Base-by-base conservation (phyloP, 2,797 vertebrate species). In the Pseudocheirus occidentalis region DNA sequence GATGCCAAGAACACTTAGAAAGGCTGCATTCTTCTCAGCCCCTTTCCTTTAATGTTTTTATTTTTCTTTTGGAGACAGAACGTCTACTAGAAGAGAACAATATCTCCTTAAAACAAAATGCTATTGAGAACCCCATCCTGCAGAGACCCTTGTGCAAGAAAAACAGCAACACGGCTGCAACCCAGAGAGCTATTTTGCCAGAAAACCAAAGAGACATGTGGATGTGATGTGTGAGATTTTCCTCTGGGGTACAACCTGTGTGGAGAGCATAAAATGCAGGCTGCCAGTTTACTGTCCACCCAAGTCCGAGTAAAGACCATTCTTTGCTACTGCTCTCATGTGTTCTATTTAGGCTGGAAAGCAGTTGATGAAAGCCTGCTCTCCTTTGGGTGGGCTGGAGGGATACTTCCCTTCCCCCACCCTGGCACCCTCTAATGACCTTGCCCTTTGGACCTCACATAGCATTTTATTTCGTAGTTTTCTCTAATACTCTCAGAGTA, bases 11-110 rank as follows among this genome's bases (percentile, higher is more conserved):
- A 52, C 55, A 62, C 89, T 92, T 73, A 66, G 52, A 94, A 93
- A 52, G 90, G 81, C 66, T 53, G 62, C 28, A 46, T 92, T 97
- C 95, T 91, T 92, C 90, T 90, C 50, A 1, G 50, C 6, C 53
- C 89, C 92, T 91, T 94, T 91, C 53, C 4, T 97, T 93, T 95
- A 5, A 55, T 96, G 95, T 93, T 95, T 92, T 96, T 97, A 94
- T 81, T 94, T 93, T 96, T 92, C 10, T 96, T 97, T 96, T 95
- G 96, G 93, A 97, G 95, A 93, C 58, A 91, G 52, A 50, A 95
- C 95, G 97, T 93, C 66, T 90, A 91, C 59, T 59, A 81, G 55
- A 90, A 97, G 93, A 95, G 97, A 96, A 96, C 96, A 96, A 96
- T 92, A 95, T 46, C 90, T 92, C 59, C 90, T 89, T 96, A 97